Evolutionary conservation across 2,797 vertebrate genomes (phyloP).

Genomic region (Phoeniculus purpureus): DNA sequence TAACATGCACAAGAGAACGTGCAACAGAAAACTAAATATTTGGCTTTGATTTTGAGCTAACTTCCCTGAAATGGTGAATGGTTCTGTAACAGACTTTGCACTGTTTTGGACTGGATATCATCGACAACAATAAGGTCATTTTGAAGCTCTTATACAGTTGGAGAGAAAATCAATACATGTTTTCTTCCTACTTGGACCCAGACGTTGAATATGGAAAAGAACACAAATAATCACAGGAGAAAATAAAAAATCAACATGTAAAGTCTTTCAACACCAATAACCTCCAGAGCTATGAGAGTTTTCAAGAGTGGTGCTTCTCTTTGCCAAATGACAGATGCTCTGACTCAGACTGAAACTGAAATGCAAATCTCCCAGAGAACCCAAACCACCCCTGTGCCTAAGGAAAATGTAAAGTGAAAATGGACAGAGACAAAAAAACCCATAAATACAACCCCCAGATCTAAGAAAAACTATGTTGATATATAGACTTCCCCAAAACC

Average conservation of each 20-base stretch:
- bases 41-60: background rate
- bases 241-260: background rate
- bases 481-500: background rate
- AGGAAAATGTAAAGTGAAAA: background rate
- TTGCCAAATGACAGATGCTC: background rate
- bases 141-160: background rate
- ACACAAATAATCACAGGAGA: background rate
- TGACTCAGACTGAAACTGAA: background rate
- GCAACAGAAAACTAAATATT: background rate
- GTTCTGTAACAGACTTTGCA: background rate
- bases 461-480: background rate
- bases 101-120: background rate
- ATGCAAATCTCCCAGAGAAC: background rate
- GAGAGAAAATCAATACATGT: background rate
- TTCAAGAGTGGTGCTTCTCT: background rate
- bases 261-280: background rate
- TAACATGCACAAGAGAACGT: background rate
- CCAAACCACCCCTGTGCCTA: background rate
- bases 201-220: background rate
- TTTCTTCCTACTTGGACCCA: background rate
- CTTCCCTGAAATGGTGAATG: background rate
- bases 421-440: background rate
- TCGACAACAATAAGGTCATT: background rate
- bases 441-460: fast-evolving
- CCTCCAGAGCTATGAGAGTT: background rate